Conservation (phyloP, 2,797 vertebrate genomes). For the Siniperca undulata region DNA sequence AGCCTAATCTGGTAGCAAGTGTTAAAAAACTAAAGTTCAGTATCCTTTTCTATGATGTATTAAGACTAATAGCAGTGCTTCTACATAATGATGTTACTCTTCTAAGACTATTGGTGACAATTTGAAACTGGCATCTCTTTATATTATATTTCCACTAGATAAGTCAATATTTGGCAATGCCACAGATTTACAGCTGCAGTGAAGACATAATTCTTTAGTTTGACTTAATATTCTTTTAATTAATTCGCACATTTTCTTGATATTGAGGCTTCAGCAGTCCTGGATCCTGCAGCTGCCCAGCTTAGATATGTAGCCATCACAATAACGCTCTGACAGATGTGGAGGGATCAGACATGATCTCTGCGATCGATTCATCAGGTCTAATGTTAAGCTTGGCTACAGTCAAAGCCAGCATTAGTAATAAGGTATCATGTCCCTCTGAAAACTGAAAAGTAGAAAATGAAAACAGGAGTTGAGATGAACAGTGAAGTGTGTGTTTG, state of each 20-base stretch:
- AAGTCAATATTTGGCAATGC: not conserved
- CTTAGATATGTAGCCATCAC: not conserved
- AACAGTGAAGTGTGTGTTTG: conserved; percentile 7
- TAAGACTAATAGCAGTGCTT: not conserved
- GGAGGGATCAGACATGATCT: conserved; percentile 41
- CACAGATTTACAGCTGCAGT: not conserved
- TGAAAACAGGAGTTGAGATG: conserved; percentile 13
- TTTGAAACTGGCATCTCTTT: not conserved
- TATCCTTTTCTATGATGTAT: not conserved
- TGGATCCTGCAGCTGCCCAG: not conserved
- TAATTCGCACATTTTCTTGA: not conserved
- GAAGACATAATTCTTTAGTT: not conserved
- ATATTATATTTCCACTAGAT: not conserved
- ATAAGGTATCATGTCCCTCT: conserved; percentile 10
- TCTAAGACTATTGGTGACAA: not conserved
- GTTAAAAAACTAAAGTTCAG: not conserved
- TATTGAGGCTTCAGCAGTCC: not conserved
- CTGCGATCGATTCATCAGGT: conserved; percentile 21
- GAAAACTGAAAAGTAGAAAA: conserved; percentile 15
- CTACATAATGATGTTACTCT: not conserved
- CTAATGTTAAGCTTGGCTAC: conserved; percentile 12
- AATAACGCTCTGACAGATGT: not conserved
- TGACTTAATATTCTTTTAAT: conserved; percentile 9
- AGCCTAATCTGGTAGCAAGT: not conserved
- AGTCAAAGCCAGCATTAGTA: conserved; percentile 24